These are phyloP conservation scores for Papilio glaucus DNA, from an alignment of 1,140 invertebrate genomes.

Conservation along the genomic window DNA sequence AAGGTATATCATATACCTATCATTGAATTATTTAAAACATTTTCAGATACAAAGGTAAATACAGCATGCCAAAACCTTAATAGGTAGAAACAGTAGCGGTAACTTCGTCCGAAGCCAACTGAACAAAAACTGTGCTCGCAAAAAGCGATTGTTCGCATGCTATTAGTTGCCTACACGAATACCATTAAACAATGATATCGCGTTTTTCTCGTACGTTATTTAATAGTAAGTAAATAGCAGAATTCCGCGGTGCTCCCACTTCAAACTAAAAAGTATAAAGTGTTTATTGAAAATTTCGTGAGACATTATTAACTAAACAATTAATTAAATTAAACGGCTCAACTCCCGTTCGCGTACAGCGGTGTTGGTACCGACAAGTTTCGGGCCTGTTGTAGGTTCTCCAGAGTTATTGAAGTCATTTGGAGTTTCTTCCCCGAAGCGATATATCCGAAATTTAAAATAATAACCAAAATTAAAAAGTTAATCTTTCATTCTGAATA, in stretches of 20 bases:
- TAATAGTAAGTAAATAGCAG: constrained; percentile 24
- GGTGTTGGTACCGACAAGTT: no score
- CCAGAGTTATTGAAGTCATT: no score
- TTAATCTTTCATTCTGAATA: no score
- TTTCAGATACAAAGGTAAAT: background rate
- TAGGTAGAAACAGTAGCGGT: background rate
- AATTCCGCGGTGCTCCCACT: constrained; percentile 1
- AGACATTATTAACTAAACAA: no score
- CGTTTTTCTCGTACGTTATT: constrained; percentile 20
- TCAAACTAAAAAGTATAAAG: constrained; percentile 21
- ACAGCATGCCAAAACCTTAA: background rate
- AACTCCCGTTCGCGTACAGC: no score
- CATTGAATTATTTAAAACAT: background rate
- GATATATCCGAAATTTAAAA: no score
- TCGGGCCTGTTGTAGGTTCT: no score
- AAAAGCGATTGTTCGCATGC: constrained; percentile 24
- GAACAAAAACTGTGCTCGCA: constrained; percentile 19
- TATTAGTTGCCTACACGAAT: constrained; percentile 18
- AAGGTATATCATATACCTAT: no score
- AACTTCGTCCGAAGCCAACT: background rate
- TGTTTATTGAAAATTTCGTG: no score
- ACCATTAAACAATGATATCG: constrained; percentile 24
- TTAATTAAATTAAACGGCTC: no score
- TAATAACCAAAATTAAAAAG: no score
- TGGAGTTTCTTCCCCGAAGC: no score